Conservation (phyloP, 2,113 vertebrate species). For the Piliocolobus tephrosceles region DNA sequence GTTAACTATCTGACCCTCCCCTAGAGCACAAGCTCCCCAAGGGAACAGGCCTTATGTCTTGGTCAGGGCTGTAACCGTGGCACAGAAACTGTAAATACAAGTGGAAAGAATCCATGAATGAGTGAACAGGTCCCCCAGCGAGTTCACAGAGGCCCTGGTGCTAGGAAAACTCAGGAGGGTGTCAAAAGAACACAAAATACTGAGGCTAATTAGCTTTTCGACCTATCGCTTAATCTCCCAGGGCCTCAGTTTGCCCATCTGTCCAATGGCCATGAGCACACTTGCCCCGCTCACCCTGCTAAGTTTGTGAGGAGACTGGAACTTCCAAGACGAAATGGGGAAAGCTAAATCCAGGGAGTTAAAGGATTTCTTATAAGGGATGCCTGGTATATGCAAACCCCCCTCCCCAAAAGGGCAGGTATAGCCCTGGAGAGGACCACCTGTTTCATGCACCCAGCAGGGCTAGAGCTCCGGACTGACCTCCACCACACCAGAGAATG, state of each 20-base stretch:
- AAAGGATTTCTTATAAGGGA: background rate
- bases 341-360: background rate
- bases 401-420: background rate
- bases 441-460: accelerated
- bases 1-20: background rate
- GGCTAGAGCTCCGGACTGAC: background rate
- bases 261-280: background rate
- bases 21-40: background rate
- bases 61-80: background rate
- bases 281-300: background rate
- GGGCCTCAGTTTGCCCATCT: background rate
- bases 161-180: background rate
- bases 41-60: background rate
- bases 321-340: background rate
- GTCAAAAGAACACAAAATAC: background rate
- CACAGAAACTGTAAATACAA: background rate
- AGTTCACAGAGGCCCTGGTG: background rate
- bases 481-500: background rate
- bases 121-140: background rate
- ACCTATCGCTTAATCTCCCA: accelerated
- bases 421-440: background rate
- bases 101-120: background rate
- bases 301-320: background rate
- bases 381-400: background rate
- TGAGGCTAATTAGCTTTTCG: background rate